Base-by-base conservation (phyloP, 2,888 invertebrate genomes). In the Hybos culiciformis region DNA sequence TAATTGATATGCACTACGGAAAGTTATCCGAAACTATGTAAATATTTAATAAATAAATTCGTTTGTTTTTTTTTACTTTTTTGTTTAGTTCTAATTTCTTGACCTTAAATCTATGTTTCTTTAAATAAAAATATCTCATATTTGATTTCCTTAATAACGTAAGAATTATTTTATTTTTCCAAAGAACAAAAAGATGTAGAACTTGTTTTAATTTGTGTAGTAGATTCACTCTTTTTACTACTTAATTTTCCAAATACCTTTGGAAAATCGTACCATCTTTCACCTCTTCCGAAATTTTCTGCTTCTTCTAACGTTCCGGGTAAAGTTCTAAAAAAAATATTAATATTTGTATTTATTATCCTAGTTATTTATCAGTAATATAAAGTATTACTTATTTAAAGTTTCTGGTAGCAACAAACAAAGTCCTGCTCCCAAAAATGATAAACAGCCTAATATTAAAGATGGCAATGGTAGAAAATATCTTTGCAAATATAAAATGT, bases 341-440 rank as follows among this genome's bases (percentile, higher is more conserved):
- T 26, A 17, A 39, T 33, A 4, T 14, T 32, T 39, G 5, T 3
- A 53, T 52, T 50, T 48, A 29, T 37, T n/a, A 38, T 4, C 18
- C 12, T 3, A 21, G 9, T 8, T 21, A 17, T 6, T 26, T 24
- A 29, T 7, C n/a, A n/a, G 23, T 15, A 12, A 9, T 34, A 23
- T 24, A n/a, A n/a, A n/a, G n/a, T n/a, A n/a, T 49, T 44, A 54
- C 54, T 46, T 46, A 38, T 68, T 60, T 21, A 74, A 61, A 2
- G 77, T 77, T 61, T 77, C 77, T 3, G 76, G 76, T 43, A 77
- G 58, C 46, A 73, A 61, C n/a, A 76, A 57, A 48, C 75, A 73
- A 18, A 74, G 59, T 2, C 62, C 52, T 1, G 74, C 70, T 3
- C 75, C 73, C 29, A 70, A 48, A 34, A 74, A 58, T 8, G 69